These are phyloP conservation scores for Halcyon chelicuti DNA, from an alignment of 2,797 vertebrate genomes.

Conservation along the genomic window DNA sequence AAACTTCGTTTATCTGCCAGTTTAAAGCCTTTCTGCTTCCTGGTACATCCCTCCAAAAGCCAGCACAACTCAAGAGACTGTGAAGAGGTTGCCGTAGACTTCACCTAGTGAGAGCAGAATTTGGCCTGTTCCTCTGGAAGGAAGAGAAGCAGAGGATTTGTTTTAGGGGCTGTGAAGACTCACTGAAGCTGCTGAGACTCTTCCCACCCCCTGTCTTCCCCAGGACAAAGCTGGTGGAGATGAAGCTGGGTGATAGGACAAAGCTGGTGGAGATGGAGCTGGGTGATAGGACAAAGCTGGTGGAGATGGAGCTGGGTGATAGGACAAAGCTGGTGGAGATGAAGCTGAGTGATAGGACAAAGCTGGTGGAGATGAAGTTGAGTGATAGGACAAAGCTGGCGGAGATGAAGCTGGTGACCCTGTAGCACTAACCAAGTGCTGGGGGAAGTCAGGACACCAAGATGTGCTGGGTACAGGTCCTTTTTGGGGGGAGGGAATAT, in stretches of 20 bases:
- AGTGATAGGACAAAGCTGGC: neutral
- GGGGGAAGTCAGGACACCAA: neutral
- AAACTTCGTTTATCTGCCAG: neutral
- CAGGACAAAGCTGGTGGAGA: neutral
- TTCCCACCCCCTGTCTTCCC: accelerated
- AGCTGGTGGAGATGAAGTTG: neutral
- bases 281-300: neutral
- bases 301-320: neutral
- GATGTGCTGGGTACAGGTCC: neutral
- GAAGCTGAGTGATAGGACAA: neutral
- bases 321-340: neutral
- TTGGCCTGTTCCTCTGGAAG: neutral
- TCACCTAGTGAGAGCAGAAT: neutral
- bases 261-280: neutral
- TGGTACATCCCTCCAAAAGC: neutral
- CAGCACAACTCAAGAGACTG: neutral
- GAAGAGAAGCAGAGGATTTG: neutral
- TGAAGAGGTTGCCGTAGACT: neutral
- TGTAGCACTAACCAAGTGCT: neutral
- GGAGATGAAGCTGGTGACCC: neutral
- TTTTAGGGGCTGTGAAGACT: neutral
- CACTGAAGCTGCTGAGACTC: neutral
- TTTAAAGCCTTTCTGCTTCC: neutral
- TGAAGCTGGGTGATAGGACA: neutral
- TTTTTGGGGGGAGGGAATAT: neutral